Percentiles rank a stretch among this genome's conserved stretches.
Evolutionary conservation across 2,797 vertebrate genomes (phyloP).

Genomic region (Vespertilio murinus): DNA sequence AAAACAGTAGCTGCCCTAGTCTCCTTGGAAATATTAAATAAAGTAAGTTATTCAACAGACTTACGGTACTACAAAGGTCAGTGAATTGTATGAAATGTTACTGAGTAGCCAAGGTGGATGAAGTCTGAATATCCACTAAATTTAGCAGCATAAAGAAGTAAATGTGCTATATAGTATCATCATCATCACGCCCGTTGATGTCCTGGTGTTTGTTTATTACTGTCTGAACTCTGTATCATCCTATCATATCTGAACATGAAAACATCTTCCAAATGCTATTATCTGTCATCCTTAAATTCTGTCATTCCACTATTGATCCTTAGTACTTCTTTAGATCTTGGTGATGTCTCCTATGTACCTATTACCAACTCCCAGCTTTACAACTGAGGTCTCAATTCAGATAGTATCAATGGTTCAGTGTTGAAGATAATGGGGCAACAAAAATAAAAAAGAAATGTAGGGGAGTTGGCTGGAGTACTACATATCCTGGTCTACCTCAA

Average conservation of each 20-base stretch:
- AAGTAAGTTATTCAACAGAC: background rate
- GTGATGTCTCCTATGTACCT: background rate
- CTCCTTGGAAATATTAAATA: background rate
- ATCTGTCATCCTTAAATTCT: background rate
- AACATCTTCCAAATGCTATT: background rate
- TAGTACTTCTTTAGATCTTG: background rate
- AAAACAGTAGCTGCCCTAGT: background rate
- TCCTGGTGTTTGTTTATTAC: background rate
- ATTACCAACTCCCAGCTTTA: background rate
- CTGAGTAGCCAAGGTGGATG: background rate
- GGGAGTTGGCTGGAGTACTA: background rate
- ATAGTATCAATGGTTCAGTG: background rate
- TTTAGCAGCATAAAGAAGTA: background rate
- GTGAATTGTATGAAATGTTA: background rate
- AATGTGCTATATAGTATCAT: background rate
- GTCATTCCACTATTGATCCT: background rate
- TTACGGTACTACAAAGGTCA: background rate
- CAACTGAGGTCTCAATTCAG: background rate
- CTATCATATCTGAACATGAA: background rate
- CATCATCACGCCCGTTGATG: background rate
- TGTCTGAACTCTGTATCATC: background rate
- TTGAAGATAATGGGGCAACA: background rate
- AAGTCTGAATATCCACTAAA: background rate
- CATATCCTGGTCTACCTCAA: background rate
- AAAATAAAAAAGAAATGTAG: background rate